A percentile compares a stretch with the other conserved stretches of the same genome.
These are phyloP conservation scores for Halcyon senegalensis DNA, from an alignment of 2,113 vertebrate species.

Conservation along the genomic window DNA sequence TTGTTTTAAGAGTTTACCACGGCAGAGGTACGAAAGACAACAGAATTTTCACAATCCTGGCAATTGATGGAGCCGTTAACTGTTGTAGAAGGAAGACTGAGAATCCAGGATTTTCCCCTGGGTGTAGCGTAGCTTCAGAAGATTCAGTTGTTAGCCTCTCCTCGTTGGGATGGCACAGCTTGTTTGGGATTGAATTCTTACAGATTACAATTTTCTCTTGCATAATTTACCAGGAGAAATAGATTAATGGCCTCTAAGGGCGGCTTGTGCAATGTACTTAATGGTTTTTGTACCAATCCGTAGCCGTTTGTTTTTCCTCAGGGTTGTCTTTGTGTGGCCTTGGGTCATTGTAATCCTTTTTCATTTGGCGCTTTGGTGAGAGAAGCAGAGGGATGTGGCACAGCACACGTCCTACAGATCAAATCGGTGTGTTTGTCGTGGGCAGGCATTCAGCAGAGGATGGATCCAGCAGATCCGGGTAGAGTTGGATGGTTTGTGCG, in stretches of 20 bases:
- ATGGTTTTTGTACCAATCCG: background rate
- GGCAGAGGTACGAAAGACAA: background rate
- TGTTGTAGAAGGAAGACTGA: background rate
- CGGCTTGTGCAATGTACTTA: background rate
- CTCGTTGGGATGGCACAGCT: background rate
- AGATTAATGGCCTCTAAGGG: background rate
- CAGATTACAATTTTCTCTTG: constrained; percentile 21
- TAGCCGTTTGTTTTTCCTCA: background rate
- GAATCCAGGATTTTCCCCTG: background rate
- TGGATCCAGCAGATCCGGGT: background rate
- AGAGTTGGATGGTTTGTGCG: background rate
- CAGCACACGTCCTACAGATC: background rate
- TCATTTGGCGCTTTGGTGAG: background rate
- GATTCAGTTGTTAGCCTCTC: background rate
- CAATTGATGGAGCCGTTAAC: background rate
- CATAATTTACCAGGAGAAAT: constrained; percentile 10
- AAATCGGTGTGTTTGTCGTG: background rate
- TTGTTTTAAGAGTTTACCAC: background rate
- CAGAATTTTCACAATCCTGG: background rate
- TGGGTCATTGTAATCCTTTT: background rate
- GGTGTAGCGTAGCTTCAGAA: background rate
- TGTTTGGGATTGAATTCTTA: background rate
- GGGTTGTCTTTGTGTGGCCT: background rate
- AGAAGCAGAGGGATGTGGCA: background rate
- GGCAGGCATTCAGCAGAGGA: background rate